Base-by-base conservation (phyloP, 2,113 vertebrate genomes). In the Thunnus thynnus region DNA sequence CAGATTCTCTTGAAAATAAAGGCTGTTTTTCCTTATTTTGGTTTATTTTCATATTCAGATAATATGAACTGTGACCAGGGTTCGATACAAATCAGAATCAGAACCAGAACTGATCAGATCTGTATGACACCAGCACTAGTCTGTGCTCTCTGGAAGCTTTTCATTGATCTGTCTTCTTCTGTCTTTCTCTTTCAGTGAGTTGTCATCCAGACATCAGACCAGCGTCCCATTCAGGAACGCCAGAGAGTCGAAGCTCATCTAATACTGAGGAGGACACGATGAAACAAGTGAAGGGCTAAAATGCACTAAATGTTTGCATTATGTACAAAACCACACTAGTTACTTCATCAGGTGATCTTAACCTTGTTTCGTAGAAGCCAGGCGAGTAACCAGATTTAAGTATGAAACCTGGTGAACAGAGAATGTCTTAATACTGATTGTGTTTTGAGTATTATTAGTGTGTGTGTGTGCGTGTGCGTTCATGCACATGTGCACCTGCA, bases 121-220 rank as follows among this genome's bases (percentile, higher is more conserved):
- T 36, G 5, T 36, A 36, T 36, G 32, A 36, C 7, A 8, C 32
- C 32, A 36, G 7, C 27, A 2, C 5, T 36, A 8, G 32, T 36
- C 5, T 36, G 32, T 36, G 32, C 32, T 36, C 32, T 36, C 32
- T 36, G 5, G 32, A 58, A 30, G n/a, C 14, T 30, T 0, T 57
- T 18, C 0, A 47, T 68, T 14, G 52, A 25, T 72, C 55, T 47
- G 2, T 17, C n/a, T 1, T 20, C 44, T 12, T 52, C 46, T 18
- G 4, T 69, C 13, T 63, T n/a, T 76, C 5, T 82, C 68, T 75
- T 62, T 20, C 13, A 91, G 89, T 68, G 90, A 91, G 70, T 58
- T 91, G 69, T 90, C 88, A 0, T 86, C 78, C 69, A 78, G 69
- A 60, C 88, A 92, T 75, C 90, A 93, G 81, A 89, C 52, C 65